Evolutionary conservation across 2,113 vertebrate genomes (phyloP).

Genomic region (Patagioenas fasciata): DNA sequence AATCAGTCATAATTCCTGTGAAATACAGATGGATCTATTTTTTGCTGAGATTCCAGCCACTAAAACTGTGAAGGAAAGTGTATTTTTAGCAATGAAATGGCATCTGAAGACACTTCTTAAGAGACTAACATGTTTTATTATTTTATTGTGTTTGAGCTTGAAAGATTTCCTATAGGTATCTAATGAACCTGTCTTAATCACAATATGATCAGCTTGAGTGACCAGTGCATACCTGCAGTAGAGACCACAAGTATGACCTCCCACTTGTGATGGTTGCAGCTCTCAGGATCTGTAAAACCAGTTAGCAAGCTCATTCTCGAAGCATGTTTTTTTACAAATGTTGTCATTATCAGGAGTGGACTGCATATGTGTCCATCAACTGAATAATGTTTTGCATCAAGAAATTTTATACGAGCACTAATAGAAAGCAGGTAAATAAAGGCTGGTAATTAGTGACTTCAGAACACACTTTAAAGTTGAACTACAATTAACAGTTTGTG

Average conservation of each 20-base stretch:
- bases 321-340: not conserved
- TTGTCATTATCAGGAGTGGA: not conserved
- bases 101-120: not conserved
- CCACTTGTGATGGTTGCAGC: not conserved
- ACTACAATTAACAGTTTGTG: not conserved
- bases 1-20: not conserved
- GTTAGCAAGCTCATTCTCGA: not conserved
- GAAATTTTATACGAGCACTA: not conserved
- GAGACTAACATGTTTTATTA: not conserved
- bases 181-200: not conserved
- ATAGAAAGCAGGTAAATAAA: not conserved
- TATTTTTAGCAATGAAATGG: not conserved
- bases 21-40: not conserved
- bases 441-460: not conserved
- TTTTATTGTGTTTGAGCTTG: not conserved
- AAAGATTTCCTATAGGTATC: not conserved
- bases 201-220: not conserved
- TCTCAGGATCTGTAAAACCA: not conserved
- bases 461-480: not conserved
- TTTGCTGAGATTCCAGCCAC: not conserved
- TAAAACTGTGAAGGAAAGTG: not conserved
- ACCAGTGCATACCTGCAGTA: not conserved
- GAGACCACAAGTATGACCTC: not conserved
- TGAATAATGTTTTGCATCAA: not conserved
- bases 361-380: not conserved